Evolutionary conservation across 2,113 vertebrate species (phyloP).

Genomic region (Neodontobutis hainanensis): DNA sequence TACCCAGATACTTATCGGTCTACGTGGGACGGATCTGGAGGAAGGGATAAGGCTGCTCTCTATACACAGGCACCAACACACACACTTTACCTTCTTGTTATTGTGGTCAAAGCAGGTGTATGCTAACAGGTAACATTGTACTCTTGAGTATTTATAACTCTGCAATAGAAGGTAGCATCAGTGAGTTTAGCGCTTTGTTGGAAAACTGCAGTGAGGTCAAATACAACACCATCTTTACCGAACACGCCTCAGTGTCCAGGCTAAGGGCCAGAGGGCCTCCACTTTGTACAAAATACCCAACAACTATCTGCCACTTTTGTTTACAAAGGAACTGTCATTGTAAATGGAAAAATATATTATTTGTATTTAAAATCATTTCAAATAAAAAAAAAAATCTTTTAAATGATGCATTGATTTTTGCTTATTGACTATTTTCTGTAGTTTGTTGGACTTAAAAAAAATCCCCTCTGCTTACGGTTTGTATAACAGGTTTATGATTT

Average conservation of each 20-base stretch:
- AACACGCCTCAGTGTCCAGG: slow-evolving; percentile 35
- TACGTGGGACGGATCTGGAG: slow-evolving; percentile 23
- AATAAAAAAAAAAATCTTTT: slow-evolving; percentile 90
- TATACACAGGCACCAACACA: slow-evolving; percentile 2
- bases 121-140: slow-evolving; percentile 48
- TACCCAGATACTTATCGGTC: slow-evolving; percentile 13
- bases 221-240: slow-evolving; percentile 50
- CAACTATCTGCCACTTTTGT: slow-evolving; percentile 83
- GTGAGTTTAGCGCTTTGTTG: slow-evolving; percentile 62
- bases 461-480: too few species aligned
- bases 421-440: rapidly evolving
- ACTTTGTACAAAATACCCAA: slow-evolving; percentile 64
- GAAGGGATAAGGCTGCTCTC: slow-evolving; percentile 39
- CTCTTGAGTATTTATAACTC: slow-evolving; percentile 65
- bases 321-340: slow-evolving; percentile 90
- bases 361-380: slow-evolving; percentile 92
- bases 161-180: slow-evolving; percentile 79
- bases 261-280: too few species aligned
- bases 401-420: slow-evolving; percentile 55
- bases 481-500: too few species aligned
- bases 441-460: neutral
- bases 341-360: slow-evolving; percentile 88
- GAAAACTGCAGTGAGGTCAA: slow-evolving; percentile 62
- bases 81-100: slow-evolving; percentile 38
- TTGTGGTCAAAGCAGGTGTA: slow-evolving; percentile 47